A percentile compares a stretch with the other conserved stretches of the same genome.
phyloP scores from a whole-genome alignment of 2,888 invertebrate species.

The Rotaria socialis region DNA sequence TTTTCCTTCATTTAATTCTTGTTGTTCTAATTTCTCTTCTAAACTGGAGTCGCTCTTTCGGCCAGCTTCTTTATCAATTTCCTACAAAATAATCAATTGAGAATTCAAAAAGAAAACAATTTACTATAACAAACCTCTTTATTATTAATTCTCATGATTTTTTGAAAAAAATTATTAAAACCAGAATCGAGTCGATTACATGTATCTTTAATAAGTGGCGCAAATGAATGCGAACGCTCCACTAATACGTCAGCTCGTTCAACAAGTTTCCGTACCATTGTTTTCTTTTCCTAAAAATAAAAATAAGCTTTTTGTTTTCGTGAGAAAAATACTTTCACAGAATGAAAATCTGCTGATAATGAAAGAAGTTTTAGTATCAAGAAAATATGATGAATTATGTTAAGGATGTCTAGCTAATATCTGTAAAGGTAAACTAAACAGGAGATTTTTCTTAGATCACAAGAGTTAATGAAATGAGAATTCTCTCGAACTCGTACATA shows the following conservation, averaged over 20 bases:
- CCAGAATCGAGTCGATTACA: conserved; percentile 30
- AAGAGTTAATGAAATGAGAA: too few species aligned
- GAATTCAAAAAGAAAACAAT: not conserved
- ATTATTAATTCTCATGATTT: not conserved
- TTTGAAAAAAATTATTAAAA: conserved; percentile 25
- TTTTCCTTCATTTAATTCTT: conserved; percentile 27
- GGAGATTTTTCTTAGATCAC: too few species aligned
- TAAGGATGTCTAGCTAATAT: too few species aligned
- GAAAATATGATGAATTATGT: too few species aligned
- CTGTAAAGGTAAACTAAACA: too few species aligned
- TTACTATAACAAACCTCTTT: conserved; percentile 3
- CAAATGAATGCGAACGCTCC: not conserved
- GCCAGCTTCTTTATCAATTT: conserved; percentile 23
- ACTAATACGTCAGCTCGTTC: not conserved
- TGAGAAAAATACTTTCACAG: too few species aligned
- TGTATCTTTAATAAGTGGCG: not conserved
- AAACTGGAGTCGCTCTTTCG: conserved; percentile 27
- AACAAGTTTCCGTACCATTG: not conserved
- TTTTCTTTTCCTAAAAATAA: not conserved
- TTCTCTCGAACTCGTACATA: too few species aligned
- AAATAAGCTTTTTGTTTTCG: too few species aligned
- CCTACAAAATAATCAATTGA: not conserved
- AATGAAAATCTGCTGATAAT: too few species aligned
- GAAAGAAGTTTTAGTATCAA: too few species aligned
- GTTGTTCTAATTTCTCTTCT: conserved; percentile 31